A percentile compares a stretch with the other conserved stretches of the same genome.
These are phyloP conservation scores for Halictus quadricinctus DNA, from an alignment of 2,888 invertebrate species.

Conservation along the genomic window DNA sequence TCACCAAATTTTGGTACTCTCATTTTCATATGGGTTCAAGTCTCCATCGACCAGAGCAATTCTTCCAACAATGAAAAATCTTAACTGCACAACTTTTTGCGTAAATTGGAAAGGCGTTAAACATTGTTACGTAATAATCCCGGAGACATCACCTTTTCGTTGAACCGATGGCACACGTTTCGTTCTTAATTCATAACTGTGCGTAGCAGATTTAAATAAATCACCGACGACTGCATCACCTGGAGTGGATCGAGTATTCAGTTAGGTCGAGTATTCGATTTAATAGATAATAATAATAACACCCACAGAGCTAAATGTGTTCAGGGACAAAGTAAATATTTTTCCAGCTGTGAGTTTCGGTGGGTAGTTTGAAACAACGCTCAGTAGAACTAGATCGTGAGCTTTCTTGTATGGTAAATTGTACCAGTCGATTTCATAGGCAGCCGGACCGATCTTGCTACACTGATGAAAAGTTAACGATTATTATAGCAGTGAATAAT, in stretches of 20 bases:
- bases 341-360: constrained; percentile 72
- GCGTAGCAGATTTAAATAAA: constrained; percentile 63
- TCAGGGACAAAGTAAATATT: constrained; percentile 67
- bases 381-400: constrained; percentile 63
- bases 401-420: constrained; percentile 48
- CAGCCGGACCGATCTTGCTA: constrained; percentile 51
- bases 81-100: no score
- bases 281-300: background rate
- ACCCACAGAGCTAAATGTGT: constrained; percentile 63
- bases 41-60: background rate
- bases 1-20: no score
- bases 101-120: no score
- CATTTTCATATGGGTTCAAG: no score
- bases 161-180: background rate
- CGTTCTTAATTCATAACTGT: constrained; percentile 28
- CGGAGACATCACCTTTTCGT: background rate
- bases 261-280: background rate
- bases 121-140: background rate
- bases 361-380: constrained; percentile 65
- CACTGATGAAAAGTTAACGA: constrained; percentile 35
- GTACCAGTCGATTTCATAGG: constrained; percentile 65
- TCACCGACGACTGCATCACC: constrained; percentile 55
- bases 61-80: no score
- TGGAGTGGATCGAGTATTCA: constrained; percentile 7
- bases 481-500: background rate